Conservation (phyloP, 2,797 vertebrate genomes). For the Pithecia hirsuta region DNA sequence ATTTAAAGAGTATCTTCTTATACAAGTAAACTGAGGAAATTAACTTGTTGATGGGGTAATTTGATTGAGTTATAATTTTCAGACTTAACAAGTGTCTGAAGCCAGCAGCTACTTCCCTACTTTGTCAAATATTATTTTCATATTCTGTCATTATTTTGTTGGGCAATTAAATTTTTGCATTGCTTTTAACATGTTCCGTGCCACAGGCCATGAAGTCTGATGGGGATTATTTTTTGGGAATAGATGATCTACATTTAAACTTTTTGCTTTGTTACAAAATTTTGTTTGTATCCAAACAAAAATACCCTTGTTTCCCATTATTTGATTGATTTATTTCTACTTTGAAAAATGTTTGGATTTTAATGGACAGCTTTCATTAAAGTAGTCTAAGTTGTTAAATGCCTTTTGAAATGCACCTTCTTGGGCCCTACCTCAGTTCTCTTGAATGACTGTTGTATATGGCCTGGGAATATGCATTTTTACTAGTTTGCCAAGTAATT, state of each 20-base stretch:
- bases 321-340: conserved; percentile 33
- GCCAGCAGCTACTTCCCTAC: not conserved
- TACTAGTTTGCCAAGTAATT: not conserved
- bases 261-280: conserved; percentile 25
- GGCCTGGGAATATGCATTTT: not conserved
- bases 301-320: not conserved
- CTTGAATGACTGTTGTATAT: not conserved
- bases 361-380: not conserved
- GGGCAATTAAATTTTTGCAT: not conserved
- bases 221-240: not conserved
- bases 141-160: not conserved
- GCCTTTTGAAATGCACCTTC: not conserved
- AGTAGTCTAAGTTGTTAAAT: not conserved
- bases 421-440: not conserved
- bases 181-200: not conserved
- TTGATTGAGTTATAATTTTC: not conserved
- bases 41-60: not conserved
- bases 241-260: not conserved
- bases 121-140: not conserved
- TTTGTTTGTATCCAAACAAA: not conserved
- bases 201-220: not conserved
- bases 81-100: not conserved
- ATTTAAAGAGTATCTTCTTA: not conserved
- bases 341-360: not conserved
- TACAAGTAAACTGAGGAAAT: not conserved